Percentiles rank a stretch among this genome's conserved stretches.
phyloP scores from a whole-genome alignment of 2,113 vertebrate species.

The Eudorcas thomsonii region DNA sequence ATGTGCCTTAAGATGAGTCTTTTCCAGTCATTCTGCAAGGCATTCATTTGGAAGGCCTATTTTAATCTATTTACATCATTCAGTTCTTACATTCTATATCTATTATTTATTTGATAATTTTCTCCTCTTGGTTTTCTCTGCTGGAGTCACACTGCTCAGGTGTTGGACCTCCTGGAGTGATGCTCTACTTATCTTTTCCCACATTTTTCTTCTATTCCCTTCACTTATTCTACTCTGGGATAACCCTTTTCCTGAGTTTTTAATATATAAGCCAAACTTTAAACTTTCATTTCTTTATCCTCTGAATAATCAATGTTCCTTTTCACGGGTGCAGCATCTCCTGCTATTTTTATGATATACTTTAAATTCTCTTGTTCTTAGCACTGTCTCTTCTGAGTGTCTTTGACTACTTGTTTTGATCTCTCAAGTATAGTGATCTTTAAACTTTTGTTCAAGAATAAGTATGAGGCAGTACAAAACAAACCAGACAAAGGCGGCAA shows the following conservation, averaged over 20 bases:
- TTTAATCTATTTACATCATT: not conserved
- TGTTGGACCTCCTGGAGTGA: not conserved
- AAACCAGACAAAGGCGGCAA: not conserved
- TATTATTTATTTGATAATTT: not conserved
- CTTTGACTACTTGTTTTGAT: not conserved
- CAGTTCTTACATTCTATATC: not conserved
- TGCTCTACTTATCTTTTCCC: not conserved
- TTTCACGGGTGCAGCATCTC: not conserved
- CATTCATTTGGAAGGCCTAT: not conserved
- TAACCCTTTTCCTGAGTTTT: not conserved
- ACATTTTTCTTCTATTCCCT: not conserved
- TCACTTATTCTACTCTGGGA: not conserved
- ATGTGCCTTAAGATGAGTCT: not conserved
- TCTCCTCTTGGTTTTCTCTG: not conserved
- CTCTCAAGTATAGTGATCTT: not conserved
- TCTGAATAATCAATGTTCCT: not conserved
- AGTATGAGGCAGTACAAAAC: not conserved
- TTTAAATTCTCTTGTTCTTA: not conserved
- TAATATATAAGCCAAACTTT: not conserved
- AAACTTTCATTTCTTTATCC: not conserved
- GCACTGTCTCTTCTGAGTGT: not conserved
- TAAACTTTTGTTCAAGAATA: not conserved
- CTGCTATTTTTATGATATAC: not conserved
- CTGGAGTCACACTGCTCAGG: not conserved
- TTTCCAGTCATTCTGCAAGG: not conserved